Evolutionary conservation across 2,888 invertebrate genomes (phyloP).

Genomic region (Lithophane ornitopus): DNA sequence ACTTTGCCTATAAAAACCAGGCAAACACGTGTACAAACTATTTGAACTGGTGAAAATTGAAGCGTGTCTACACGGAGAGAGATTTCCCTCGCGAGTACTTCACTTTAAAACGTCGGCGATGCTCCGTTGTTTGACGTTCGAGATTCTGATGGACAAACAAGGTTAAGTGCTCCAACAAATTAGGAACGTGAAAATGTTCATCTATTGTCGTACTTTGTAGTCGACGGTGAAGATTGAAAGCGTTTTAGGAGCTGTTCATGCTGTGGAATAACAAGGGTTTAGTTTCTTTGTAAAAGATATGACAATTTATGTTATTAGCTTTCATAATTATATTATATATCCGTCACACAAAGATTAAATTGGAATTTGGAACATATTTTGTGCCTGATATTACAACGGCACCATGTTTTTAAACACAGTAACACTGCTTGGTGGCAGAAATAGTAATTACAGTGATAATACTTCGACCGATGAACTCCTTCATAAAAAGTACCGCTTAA

Average conservation of each 20-base stretch:
- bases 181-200: constrained; percentile 55
- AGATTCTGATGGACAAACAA: constrained; percentile 62
- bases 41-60: constrained; percentile 60
- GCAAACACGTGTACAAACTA: constrained; percentile 60
- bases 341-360: not conserved
- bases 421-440: not conserved
- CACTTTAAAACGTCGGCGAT: constrained; percentile 64
- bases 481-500: not conserved
- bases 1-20: constrained; percentile 47
- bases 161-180: constrained; percentile 61
- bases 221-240: constrained; percentile 51
- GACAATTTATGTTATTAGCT: not conserved
- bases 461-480: too few relatives aligned
- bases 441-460: not conserved
- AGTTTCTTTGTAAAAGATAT: not conserved
- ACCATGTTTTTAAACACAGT: not conserved
- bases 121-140: constrained; percentile 64
- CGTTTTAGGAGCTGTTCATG: constrained; percentile 42
- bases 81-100: constrained; percentile 67
- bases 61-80: constrained; percentile 52
- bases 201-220: constrained; percentile 35
- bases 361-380: not conserved
- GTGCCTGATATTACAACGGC: not conserved
- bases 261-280: constrained; percentile 10
- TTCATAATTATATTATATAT: not conserved